A percentile compares a stretch with the other conserved stretches of the same genome.
Conservation (phyloP, 2,888 invertebrate species). For the Diarsia dahlii region DNA sequence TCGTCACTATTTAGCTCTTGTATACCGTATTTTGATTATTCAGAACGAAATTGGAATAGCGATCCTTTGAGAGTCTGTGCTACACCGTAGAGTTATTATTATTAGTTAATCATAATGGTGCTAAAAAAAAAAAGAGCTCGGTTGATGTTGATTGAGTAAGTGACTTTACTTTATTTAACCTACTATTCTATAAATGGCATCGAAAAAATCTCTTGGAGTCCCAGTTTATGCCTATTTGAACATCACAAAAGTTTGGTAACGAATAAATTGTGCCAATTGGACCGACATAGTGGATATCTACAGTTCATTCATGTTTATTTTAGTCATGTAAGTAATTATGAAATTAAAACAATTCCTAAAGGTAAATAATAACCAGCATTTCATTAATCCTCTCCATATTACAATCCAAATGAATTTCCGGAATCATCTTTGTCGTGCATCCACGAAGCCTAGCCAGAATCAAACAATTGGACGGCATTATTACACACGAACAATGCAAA, state of each 20-base stretch:
- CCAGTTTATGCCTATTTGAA: not conserved
- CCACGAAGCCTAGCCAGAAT: constrained; percentile 48
- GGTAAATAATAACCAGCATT: accelerated
- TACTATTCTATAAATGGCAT: not conserved
- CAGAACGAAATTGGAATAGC: constrained; percentile 19
- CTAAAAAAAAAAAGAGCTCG: not conserved
- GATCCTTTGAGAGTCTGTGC: not conserved
- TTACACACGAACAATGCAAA: constrained; percentile 69
- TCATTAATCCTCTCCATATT: not conserved
- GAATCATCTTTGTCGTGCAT: constrained; percentile 33
- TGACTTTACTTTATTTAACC: not conserved
- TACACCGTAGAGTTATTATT: not conserved
- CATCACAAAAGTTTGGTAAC: too few relatives aligned
- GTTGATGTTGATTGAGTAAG: not conserved
- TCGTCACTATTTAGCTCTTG: constrained; percentile 42
- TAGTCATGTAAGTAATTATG: not conserved
- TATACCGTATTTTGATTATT: constrained; percentile 46
- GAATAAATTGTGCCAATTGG: not conserved
- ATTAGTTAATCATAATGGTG: not conserved
- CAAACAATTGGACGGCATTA: constrained; percentile 69
- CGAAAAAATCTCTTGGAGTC: not conserved
- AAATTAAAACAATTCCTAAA: not conserved
- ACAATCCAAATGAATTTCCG: not conserved
- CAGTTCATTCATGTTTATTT: not conserved
- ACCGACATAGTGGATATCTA: not conserved